These are phyloP conservation scores for Dynastes grantii DNA, from an alignment of 2,888 invertebrate genomes.

Conservation along the genomic window DNA sequence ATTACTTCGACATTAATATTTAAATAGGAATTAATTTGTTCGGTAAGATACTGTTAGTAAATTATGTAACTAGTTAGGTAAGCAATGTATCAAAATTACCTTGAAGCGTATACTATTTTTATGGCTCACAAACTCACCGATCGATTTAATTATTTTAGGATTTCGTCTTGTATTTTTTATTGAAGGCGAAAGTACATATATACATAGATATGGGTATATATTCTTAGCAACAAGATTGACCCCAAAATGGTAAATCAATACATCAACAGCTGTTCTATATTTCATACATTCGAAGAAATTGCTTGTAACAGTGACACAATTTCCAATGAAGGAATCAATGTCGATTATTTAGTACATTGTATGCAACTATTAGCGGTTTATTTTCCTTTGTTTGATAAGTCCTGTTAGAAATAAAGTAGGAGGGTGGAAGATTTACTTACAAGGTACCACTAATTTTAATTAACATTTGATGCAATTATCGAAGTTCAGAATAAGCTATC, in stretches of 20 bases:
- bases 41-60: too few species aligned
- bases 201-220: slow-evolving; percentile 22
- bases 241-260: slow-evolving; percentile 47
- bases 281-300: slow-evolving; percentile 44
- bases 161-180: slow-evolving; percentile 17
- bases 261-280: slow-evolving; percentile 24
- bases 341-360: neutral
- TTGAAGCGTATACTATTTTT: neutral
- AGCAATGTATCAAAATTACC: too few species aligned
- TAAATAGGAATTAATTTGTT: neutral
- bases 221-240: slow-evolving; percentile 42
- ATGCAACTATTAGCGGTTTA: too few species aligned
- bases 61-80: too few species aligned
- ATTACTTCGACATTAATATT: neutral
- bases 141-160: slow-evolving; percentile 27
- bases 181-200: slow-evolving; percentile 18
- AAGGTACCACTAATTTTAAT: too few species aligned
- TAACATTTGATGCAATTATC: too few species aligned
- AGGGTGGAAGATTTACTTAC: too few species aligned
- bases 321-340: slow-evolving; percentile 40
- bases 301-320: slow-evolving; percentile 42
- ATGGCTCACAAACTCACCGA: slow-evolving; percentile 2
- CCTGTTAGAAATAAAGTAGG: too few species aligned
- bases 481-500: too few species aligned
- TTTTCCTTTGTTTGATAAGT: too few species aligned